Evolutionary conservation across 2,797 vertebrate genomes (phyloP), one percentile per base, ranked within the genome.

Genomic region (Chromis chromis): DNA sequence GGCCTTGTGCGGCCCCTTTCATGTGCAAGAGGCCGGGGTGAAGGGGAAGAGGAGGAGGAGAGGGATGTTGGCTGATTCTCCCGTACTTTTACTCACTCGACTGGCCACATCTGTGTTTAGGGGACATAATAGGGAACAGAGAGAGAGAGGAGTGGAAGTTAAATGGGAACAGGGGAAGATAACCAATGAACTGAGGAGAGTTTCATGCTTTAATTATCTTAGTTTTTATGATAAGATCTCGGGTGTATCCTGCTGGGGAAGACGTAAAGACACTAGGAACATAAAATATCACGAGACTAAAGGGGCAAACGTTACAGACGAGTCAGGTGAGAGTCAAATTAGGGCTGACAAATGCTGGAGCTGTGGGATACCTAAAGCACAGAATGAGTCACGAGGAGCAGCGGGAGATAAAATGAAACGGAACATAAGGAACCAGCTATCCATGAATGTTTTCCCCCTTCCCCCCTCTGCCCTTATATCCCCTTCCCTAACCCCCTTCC

Each of bases 21-120:
- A 93, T 92, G 90, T 94, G 83, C 82, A 42, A 84, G 91, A 86
- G 93, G 92, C 92, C 88, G 46, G 84, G 86, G 85, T 85, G 82
- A 88, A 84, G 77, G 88, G 85, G 73, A 82, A 74, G 80, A 85
- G 67, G 81, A 85, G 82, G 82, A 83, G 72, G 83, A 82, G 83
- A 49, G 76, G 79, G 86, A 90, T 68, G 73, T 77, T 62, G 83
- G 83, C 73, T 64, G 72, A 74, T 72, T 78, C 79, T 66, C 64
- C 64, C 60, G 39, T 70, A n/a, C 73, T 72, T 75, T 77, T 59
- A 31, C 70, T 83, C 70, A 70, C 76, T 84, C 58, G 24, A 58
- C 78, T 46, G 66, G 76, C 67, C 83, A 88, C 88, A 90, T 89
- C 87, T 91, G 88, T 75, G 84, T 83, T 79, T 68, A 75, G 70